phyloP scores from a whole-genome alignment of 2,797 vertebrate genomes.

The Cynopterus sphinx region DNA sequence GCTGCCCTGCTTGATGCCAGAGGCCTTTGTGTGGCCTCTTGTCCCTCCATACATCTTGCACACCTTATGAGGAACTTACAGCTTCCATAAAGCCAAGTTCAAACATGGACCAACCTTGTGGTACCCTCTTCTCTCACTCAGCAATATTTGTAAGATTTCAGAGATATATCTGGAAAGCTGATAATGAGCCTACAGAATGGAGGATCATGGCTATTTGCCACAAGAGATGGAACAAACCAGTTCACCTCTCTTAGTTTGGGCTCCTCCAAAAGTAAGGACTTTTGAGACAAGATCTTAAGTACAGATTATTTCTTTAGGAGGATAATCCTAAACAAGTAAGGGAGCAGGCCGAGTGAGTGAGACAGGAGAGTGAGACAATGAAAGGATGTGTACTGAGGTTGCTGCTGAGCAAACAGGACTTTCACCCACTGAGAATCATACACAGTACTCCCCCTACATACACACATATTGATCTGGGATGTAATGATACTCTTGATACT shows the following conservation, averaged over 20 bases:
- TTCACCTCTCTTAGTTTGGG: not conserved
- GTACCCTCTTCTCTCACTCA: not conserved
- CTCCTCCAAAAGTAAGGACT: not conserved
- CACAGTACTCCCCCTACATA: too few species aligned
- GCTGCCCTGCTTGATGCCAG: not conserved
- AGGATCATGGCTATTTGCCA: not conserved
- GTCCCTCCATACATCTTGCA: not conserved
- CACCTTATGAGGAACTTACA: not conserved
- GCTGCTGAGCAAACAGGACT: not conserved
- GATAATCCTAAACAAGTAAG: not conserved
- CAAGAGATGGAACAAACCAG: not conserved
- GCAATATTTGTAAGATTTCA: not conserved
- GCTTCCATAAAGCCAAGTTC: not conserved
- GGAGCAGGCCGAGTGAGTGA: not conserved
- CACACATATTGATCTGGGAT: not conserved
- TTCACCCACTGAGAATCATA: not conserved
- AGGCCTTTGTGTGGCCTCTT: not conserved
- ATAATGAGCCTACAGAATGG: not conserved
- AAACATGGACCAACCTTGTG: not conserved
- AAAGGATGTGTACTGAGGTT: not conserved
- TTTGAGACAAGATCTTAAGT: not conserved
- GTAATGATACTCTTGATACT: not conserved
- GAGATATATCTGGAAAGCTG: not conserved
- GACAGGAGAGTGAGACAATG: not conserved
- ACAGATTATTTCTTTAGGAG: not conserved